These are phyloP conservation scores for Tetragnatha montana DNA, from an alignment of 2,888 invertebrate genomes.

Conservation along the genomic window DNA sequence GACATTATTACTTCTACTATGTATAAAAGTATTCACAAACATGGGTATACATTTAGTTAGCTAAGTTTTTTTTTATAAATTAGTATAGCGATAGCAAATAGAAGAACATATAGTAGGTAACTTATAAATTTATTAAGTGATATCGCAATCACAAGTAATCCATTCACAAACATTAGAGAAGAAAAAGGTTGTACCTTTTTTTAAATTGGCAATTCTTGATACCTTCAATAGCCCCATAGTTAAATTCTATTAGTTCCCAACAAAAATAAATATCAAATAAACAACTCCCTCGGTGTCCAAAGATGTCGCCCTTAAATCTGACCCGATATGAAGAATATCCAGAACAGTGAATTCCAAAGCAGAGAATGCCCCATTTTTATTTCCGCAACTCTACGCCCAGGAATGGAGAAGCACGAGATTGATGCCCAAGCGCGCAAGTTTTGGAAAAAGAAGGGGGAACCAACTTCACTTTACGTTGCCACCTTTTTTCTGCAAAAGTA, in stretches of 20 bases:
- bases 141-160: no score
- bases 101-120: no score
- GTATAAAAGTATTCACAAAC: no score
- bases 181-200: no score
- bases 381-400: not conserved
- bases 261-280: not conserved
- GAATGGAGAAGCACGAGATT: not conserved
- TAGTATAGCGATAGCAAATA: no score
- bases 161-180: no score
- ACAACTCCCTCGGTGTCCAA: not conserved
- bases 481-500: not conserved
- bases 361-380: not conserved
- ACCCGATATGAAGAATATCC: not conserved
- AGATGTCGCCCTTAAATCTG: not conserved
- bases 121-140: no score
- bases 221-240: no score
- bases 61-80: no score
- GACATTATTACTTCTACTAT: no score
- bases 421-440: not conserved
- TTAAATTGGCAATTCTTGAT: no score
- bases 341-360: slow-evolving; percentile 1
- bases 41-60: no score
- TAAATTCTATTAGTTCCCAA: not conserved
- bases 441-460: not conserved
- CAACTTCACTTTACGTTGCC: slow-evolving; percentile 1